These are phyloP conservation scores for Julus scandinavius DNA, from an alignment of 2,888 invertebrate genomes.

Conservation along the genomic window DNA sequence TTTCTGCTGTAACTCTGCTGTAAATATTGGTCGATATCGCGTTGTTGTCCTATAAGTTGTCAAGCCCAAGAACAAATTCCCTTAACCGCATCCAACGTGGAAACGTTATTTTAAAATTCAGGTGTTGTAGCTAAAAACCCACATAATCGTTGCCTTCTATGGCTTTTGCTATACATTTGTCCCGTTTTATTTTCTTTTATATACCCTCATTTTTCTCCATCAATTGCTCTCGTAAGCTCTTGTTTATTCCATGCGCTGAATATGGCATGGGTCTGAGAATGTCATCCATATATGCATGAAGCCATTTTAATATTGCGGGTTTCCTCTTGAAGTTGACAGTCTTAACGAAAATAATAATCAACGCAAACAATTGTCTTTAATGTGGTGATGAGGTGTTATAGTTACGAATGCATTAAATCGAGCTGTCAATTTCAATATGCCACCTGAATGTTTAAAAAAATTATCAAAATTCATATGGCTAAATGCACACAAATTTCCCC, in stretches of 20 bases:
- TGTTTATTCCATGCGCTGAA: not conserved
- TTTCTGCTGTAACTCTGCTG: not conserved
- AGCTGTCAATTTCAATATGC: too few species aligned
- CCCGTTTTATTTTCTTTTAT: slow-evolving; percentile 38
- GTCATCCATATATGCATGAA: slow-evolving; percentile 18
- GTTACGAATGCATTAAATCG: too few species aligned
- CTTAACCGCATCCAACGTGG: not conserved
- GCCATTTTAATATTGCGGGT: slow-evolving; percentile 7
- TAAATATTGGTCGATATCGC: slow-evolving; percentile 3
- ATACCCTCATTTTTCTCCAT: slow-evolving; percentile 24
- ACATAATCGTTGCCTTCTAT: slow-evolving; percentile 26
- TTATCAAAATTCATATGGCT: too few species aligned
- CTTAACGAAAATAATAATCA: not conserved
- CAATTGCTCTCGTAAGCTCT: slow-evolving; percentile 25
- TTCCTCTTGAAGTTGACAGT: not conserved
- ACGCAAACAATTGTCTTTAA: not conserved
- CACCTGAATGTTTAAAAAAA: too few species aligned
- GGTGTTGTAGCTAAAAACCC: slow-evolving; percentile 30
- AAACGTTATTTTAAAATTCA: slow-evolving; percentile 17
- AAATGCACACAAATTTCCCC: too few species aligned
- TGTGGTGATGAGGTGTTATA: not conserved
- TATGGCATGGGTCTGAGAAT: not conserved
- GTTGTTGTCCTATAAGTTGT: not conserved
- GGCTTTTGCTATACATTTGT: slow-evolving; percentile 17
- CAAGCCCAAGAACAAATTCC: slow-evolving; percentile 15